A percentile compares a stretch with the other conserved stretches of the same genome.
Conservation (phyloP, 1,140 invertebrate species). For the Halesus radiatus region DNA sequence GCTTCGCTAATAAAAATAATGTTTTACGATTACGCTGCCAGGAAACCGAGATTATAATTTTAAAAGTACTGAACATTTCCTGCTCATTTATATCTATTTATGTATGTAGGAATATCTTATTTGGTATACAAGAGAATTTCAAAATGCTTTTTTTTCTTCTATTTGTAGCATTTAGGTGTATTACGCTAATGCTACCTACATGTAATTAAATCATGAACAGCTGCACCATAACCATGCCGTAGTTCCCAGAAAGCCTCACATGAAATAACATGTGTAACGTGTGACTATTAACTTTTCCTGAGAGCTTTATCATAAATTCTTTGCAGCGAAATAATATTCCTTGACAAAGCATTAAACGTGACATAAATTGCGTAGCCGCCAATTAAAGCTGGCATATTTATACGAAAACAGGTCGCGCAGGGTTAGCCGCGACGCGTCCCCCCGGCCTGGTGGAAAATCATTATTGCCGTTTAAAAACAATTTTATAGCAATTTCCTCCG, state of each 20-base stretch:
- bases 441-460: slow-evolving; percentile 9
- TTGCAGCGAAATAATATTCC: background rate
- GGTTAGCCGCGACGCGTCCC: background rate
- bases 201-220: too few species aligned
- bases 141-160: too few species aligned
- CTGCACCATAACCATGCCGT: too few species aligned
- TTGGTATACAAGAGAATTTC: too few species aligned
- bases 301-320: slow-evolving; percentile 16
- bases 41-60: too few species aligned
- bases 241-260: too few species aligned
- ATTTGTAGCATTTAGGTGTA: too few species aligned
- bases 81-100: too few species aligned
- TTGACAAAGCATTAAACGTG: slow-evolving; percentile 16
- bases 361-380: slow-evolving; percentile 7
- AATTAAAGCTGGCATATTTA: slow-evolving; percentile 19
- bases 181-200: too few species aligned
- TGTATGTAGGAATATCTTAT: too few species aligned
- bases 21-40: background rate
- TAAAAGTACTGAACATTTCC: too few species aligned
- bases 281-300: background rate
- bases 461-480: slow-evolving; percentile 36
- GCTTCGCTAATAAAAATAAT: background rate
- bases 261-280: too few species aligned
- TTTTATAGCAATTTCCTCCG: slow-evolving; percentile 11
- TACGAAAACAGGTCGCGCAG: background rate